Base-by-base conservation (phyloP, 2,888 invertebrate species). In the Phortica okadai region DNA sequence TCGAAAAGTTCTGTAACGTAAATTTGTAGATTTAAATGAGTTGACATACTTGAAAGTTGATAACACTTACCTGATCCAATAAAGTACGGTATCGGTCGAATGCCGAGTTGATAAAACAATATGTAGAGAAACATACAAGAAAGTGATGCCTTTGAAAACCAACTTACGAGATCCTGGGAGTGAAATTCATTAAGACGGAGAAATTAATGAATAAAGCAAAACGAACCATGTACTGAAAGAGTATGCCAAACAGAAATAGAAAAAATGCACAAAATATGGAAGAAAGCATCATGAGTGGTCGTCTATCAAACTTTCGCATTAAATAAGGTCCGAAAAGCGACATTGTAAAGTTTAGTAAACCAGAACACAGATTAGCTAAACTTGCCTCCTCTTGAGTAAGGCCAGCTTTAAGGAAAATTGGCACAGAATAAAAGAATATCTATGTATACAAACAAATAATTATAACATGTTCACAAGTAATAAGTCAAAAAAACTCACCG, bases 61-160 rank as follows among this genome's bases (percentile, higher is more conserved):
- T 10, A 56, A 42, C 77, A 42, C 90, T 84, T 80, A 95, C 94
- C 95, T 80, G 96, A 95, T 14, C 96, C 97, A 78, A 97, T 95
- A 87, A 97, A 97, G 90, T 95, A 97, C 0, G 97, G 96, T 87
- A 97, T 95, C 0, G 97, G 97, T 0, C 97, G 97, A 50, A 97
- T 92, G 0, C 97, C 97, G 78, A 97, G 92, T 73, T 96, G 96
- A 87, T 95, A 97, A 80, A 94, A 94, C 69, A 96, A 92, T 42
- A 97, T 96, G 87, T 95, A 97, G 3, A 93, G 91, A 79, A 96
- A 92, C 64, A 96, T 95, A 0, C 95, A 94, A 42, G 93, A 90
- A 83, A 96, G 95, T 83, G 95, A 95, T 73, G 96, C 89, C 88
- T 94, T 94, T 72, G 95, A 94, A 93, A 97, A 94, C 94, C 95